phyloP scores from a whole-genome alignment of 2,888 invertebrate species.

The Arge pagana region DNA sequence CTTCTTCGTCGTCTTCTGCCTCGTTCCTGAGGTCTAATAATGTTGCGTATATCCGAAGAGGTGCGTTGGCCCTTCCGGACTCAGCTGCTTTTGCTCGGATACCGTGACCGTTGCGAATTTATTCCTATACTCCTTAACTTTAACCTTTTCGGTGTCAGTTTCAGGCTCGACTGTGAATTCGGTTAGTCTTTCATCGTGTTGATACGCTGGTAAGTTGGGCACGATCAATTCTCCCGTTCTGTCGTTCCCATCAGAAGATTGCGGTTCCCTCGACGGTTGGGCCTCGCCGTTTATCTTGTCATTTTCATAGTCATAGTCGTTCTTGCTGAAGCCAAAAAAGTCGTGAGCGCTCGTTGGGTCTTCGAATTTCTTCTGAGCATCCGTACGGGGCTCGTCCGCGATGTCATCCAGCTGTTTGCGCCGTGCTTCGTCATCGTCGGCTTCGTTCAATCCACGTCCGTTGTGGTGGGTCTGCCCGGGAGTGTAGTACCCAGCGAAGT shows the following conservation, averaged over 20 bases:
- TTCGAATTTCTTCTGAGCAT: slow-evolving; percentile 24
- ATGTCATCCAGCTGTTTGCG: not conserved
- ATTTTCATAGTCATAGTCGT: slow-evolving; percentile 30
- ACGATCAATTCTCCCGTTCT: slow-evolving; percentile 14
- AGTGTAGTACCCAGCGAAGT: slow-evolving; percentile 7
- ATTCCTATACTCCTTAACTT: slow-evolving; percentile 39
- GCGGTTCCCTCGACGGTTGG: not conserved
- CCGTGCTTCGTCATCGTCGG: not conserved
- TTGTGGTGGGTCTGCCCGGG: not conserved
- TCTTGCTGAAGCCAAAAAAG: slow-evolving; percentile 33
- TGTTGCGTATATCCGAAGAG: slow-evolving; percentile 34
- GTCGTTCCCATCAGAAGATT: slow-evolving; percentile 5
- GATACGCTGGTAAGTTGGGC: slow-evolving; percentile 33
- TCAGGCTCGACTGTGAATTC: slow-evolving; percentile 38
- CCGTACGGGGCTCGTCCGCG: not conserved
- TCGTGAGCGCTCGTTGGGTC: slow-evolving; percentile 32
- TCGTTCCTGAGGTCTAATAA: too few species aligned
- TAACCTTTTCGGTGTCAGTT: slow-evolving; percentile 37
- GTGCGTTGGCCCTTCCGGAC: slow-evolving; percentile 32
- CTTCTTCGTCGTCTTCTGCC: too few species aligned
- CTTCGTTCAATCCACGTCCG: slow-evolving; percentile 17
- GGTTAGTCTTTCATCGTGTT: slow-evolving; percentile 37
- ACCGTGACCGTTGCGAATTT: slow-evolving; percentile 36
- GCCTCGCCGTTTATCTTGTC: slow-evolving; percentile 2
- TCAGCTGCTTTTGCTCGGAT: slow-evolving; percentile 34